Base-by-base conservation (phyloP, 2,113 vertebrate genomes). In the rabbit (Oryctolagus cuniculus) region DNA sequence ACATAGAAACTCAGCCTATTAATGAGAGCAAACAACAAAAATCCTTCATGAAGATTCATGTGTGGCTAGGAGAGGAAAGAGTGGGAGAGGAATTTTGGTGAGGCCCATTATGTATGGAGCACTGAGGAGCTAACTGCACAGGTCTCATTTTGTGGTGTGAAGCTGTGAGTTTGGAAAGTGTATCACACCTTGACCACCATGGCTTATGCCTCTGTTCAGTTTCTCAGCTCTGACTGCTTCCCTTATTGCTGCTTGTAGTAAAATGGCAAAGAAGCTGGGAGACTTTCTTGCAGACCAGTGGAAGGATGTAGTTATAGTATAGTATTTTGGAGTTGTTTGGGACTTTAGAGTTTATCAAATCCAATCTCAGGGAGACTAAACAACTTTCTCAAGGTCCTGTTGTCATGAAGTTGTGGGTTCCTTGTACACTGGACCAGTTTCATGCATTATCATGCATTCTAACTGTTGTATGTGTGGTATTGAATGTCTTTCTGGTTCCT, bases 331-430 rank as follows among this genome's bases (percentile, higher is more conserved):
- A 72, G 69, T 29, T 67, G 21, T 49, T 27, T 82, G 36, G 25
- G 17, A 91, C 16, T 74, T 95, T 81, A 78, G 36, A 89, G 25
- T 36, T 88, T 21, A 74, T 94, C 13, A 74, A 21, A 94, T 58
- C 6, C n/a, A 86, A 53, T 67, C 34, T 38, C 29, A 38, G 29
- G 38, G 10, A 80, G n/a, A 19, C 66, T 79, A 61, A 75, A 53
- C 51, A 81, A 63, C 27, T 83, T 91, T 77, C 19, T 96, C 22
- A 34, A 16, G 24, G 31, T 16, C 29, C 38, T 29, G 31, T 1
- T 64, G 64, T 55, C 58, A 31, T 27, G 64, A n/a, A 75, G 36
- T 31, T 74, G 36, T 67, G 66, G 38, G 7, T 15, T 93, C 29
- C 16, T 89, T 3, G 25, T 38, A 34, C 24, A 61, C 2, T 44